Conservation (phyloP, 2,888 invertebrate species). For the Synergus laeviventris region DNA sequence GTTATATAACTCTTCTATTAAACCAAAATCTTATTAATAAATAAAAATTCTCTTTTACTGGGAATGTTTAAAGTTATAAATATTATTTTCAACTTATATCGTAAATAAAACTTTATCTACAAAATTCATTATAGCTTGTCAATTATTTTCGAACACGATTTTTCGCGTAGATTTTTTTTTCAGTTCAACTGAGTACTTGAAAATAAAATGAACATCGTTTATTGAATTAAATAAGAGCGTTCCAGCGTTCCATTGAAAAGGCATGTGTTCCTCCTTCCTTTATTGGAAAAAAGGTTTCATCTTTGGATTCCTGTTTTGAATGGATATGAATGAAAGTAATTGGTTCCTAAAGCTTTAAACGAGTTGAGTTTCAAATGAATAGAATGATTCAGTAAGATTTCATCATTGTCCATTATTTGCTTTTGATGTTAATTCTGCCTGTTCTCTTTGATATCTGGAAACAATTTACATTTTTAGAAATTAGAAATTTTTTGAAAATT, state of each 20-base stretch:
- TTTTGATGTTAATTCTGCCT: constrained; percentile 53
- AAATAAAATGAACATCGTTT: not conserved
- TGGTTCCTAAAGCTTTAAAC: constrained; percentile 30
- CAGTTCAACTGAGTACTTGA: not conserved
- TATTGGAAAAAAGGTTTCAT: not conserved
- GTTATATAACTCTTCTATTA: not conserved
- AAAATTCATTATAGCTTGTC: not conserved
- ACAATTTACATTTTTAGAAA: constrained; percentile 10
- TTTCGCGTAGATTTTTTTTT: not conserved
- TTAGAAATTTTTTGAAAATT: no score
- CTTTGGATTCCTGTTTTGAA: not conserved
- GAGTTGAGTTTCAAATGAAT: constrained; percentile 50
- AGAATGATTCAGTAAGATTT: constrained; percentile 59
- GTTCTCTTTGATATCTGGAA: constrained; percentile 67
- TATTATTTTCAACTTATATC: not conserved
- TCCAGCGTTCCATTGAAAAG: constrained; percentile 7
- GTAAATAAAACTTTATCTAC: not conserved
- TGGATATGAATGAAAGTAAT: constrained; percentile 27
- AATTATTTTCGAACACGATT: not conserved
- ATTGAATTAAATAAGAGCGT: not conserved
- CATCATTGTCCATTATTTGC: constrained; percentile 53
- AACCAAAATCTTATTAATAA: not conserved
- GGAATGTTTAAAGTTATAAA: constrained; percentile 24
- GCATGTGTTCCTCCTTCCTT: not conserved
- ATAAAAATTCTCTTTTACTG: constrained; percentile 22